Evolutionary conservation across 2,888 invertebrate genomes (phyloP).

Genomic region (Reticulitermes lucifugus): DNA sequence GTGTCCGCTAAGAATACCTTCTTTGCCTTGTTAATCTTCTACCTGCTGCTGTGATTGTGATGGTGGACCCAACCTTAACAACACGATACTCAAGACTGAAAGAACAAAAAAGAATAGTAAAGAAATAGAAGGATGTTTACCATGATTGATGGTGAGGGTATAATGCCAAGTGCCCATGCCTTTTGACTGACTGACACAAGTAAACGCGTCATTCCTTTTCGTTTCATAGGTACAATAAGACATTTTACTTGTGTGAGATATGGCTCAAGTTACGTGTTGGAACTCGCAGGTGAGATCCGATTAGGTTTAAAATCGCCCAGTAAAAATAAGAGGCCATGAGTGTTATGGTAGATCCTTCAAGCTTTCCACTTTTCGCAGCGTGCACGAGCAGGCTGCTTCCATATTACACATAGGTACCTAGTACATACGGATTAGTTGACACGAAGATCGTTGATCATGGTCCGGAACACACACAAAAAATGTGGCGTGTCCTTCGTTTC

Average conservation of each 20-base stretch:
- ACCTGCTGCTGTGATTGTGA: not conserved
- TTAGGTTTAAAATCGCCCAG: not conserved
- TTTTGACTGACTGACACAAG: not conserved
- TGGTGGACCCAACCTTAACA: not conserved
- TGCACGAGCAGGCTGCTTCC: not conserved
- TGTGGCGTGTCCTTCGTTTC: too few species aligned
- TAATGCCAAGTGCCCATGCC: not conserved
- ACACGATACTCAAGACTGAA: not conserved
- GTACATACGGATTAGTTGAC: too few species aligned
- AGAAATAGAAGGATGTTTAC: not conserved
- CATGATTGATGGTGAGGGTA: not conserved
- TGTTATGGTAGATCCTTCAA: not conserved
- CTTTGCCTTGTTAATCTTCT: conserved; percentile 37
- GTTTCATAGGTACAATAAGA: not conserved
- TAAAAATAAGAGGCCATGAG: not conserved
- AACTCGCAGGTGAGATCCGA: not conserved
- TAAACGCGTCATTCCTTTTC: not conserved
- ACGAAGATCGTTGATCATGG: too few species aligned
- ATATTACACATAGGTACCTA: too few species aligned
- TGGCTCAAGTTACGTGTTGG: not conserved
- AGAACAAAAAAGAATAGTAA: not conserved
- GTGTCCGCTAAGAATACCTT: conserved; percentile 25
- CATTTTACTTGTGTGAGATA: conserved; percentile 1
- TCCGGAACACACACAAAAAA: too few species aligned
- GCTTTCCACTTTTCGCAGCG: not conserved